These are phyloP conservation scores for Ptychochromis oligacanthus DNA, from an alignment of 2,113 vertebrate genomes.

Conservation along the genomic window DNA sequence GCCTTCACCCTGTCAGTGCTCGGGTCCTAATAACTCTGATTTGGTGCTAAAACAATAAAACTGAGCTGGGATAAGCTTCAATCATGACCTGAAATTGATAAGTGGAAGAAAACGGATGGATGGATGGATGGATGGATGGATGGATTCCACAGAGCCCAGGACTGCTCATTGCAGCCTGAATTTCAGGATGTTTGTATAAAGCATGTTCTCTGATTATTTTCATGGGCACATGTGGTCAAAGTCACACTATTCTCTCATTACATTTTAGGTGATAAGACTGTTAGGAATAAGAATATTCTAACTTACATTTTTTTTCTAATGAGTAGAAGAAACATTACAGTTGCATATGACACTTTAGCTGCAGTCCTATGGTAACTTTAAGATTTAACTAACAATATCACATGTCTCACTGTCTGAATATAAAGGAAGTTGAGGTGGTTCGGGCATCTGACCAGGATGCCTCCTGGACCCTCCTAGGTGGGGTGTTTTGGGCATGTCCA, in stretches of 20 bases:
- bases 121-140: too few relatives aligned
- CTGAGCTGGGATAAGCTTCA: too few relatives aligned
- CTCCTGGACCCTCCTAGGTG: too few relatives aligned
- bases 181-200: too few relatives aligned
- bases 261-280: not conserved
- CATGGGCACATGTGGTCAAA: not conserved
- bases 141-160: not conserved
- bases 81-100: too few relatives aligned
- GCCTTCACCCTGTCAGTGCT: not conserved
- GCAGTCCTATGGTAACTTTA: not conserved
- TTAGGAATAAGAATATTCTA: not conserved
- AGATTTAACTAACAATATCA: not conserved
- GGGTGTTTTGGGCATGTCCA: too few relatives aligned
- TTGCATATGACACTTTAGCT: not conserved
- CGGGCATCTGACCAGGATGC: too few relatives aligned
- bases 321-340: not conserved
- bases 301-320: not conserved
- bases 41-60: too few relatives aligned
- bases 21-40: too few relatives aligned
- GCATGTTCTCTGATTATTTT: too few relatives aligned
- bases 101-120: too few relatives aligned
- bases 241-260: not conserved
- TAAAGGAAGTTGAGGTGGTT: not conserved
- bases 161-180: not conserved
- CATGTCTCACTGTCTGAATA: not conserved